A percentile compares a stretch with the other conserved stretches of the same genome.
These are phyloP conservation scores for Oenanthe melanoleuca DNA, from an alignment of 2,113 vertebrate species.

Conservation along the genomic window DNA sequence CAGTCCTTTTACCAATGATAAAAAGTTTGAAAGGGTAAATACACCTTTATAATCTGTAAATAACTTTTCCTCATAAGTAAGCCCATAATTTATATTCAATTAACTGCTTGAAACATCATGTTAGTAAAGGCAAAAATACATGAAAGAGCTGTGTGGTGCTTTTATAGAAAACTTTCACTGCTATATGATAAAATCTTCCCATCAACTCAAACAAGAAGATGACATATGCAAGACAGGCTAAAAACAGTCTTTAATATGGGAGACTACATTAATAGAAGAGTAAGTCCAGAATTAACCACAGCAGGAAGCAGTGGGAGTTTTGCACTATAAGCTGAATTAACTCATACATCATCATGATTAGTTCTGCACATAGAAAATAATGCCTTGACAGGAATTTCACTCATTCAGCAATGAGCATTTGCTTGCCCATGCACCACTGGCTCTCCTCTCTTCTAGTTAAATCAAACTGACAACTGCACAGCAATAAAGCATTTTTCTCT, in stretches of 20 bases:
- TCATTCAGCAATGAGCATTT: background rate
- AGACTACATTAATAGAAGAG: slow-evolving; percentile 27
- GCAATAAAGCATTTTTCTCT: background rate
- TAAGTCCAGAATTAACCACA: slow-evolving; percentile 45
- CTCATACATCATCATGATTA: background rate
- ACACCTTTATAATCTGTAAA: background rate
- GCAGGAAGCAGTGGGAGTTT: slow-evolving; percentile 49
- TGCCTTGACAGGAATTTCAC: slow-evolving; percentile 8
- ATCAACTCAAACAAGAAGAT: slow-evolving; percentile 11
- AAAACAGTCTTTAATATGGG: background rate
- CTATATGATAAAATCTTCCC: background rate
- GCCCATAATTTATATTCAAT: background rate
- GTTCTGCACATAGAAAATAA: background rate
- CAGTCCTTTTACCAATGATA: background rate
- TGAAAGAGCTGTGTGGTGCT: background rate
- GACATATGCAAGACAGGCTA: background rate
- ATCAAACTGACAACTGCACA: background rate
- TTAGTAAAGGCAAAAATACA: background rate
- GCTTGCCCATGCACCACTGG: background rate
- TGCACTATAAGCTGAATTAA: slow-evolving; percentile 27
- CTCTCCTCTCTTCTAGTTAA: background rate
- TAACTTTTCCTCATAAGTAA: background rate
- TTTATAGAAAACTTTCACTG: background rate
- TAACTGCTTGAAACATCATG: background rate
- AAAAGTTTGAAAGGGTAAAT: background rate